phyloP scores from a whole-genome alignment of 2,888 invertebrate genomes.

The Plebejus anna region DNA sequence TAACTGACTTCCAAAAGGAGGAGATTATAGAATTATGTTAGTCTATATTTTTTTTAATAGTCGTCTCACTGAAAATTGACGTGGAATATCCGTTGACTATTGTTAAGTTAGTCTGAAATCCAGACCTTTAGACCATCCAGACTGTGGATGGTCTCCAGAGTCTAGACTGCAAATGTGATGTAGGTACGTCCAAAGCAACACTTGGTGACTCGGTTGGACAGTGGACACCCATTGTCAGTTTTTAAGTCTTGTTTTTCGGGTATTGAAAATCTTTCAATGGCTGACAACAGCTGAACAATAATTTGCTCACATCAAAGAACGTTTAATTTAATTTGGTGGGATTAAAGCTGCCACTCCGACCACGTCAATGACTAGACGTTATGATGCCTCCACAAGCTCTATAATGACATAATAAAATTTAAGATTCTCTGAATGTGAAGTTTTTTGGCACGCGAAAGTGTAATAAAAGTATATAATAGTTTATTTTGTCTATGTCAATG shows the following conservation, averaged over 20 bases:
- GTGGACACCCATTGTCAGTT: background rate
- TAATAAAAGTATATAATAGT: slow-evolving; percentile 6
- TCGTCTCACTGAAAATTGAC: too few species aligned
- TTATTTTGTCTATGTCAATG: slow-evolving; percentile 19
- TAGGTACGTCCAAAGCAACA: too few species aligned
- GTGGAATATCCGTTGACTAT: too few species aligned
- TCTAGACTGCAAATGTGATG: too few species aligned
- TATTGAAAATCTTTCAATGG: background rate
- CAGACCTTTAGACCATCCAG: too few species aligned
- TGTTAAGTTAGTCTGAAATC: too few species aligned
- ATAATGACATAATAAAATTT: slow-evolving; percentile 16
- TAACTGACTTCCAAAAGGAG: too few species aligned
- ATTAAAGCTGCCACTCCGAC: background rate
- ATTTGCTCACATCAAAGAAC: background rate
- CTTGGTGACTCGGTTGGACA: too few species aligned
- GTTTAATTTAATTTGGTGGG: background rate
- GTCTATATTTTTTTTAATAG: too few species aligned
- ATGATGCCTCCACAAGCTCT: background rate
- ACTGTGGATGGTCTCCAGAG: too few species aligned
- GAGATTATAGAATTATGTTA: too few species aligned
- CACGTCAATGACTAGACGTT: background rate
- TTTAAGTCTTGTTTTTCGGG: background rate
- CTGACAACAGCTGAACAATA: background rate
- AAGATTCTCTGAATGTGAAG: slow-evolving; percentile 2
- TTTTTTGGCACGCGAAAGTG: slow-evolving; percentile 15